Evolutionary conservation across 2,888 invertebrate genomes (phyloP).

Genomic region (Seira ritae): DNA sequence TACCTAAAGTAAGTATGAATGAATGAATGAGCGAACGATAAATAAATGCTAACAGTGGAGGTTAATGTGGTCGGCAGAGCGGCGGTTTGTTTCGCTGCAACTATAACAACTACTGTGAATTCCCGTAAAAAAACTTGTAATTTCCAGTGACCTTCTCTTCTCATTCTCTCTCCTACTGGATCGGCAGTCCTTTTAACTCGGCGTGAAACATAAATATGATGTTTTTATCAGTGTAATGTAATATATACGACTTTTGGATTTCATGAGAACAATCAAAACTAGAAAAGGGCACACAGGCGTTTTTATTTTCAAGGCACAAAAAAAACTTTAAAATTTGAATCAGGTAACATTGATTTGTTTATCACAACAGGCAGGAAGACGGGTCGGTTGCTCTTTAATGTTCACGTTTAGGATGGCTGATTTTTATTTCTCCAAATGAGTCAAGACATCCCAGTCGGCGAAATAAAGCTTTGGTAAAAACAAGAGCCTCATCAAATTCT

Average conservation of each 20-base stretch:
- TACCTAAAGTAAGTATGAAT: too few relatives aligned
- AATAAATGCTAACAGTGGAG: too few relatives aligned
- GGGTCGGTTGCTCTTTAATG: not conserved
- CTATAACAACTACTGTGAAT: not conserved
- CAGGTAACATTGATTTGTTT: not conserved
- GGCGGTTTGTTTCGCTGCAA: too few relatives aligned
- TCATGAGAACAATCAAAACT: too few relatives aligned
- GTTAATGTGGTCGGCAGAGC: too few relatives aligned
- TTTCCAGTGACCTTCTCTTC: not conserved
- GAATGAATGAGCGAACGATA: too few relatives aligned
- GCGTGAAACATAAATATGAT: conserved; percentile 51
- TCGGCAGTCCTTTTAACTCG: conserved; percentile 48
- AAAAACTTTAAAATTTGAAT: not conserved
- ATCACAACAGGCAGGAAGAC: not conserved
- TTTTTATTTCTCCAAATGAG: conserved; percentile 60
- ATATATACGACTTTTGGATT: too few relatives aligned
- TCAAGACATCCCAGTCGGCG: conserved; percentile 42
- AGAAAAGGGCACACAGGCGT: not conserved
- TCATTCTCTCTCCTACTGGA: conserved; percentile 35
- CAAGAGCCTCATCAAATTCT: conserved; percentile 42
- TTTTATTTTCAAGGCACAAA: not conserved
- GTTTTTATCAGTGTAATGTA: conserved; percentile 21
- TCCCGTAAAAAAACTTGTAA: not conserved
- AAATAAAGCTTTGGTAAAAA: conserved; percentile 31
- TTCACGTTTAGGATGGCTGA: conserved; percentile 16